Evolutionary conservation across 1,140 invertebrate genomes (phyloP), one percentile per base, ranked within the genome.

Genomic region (Bombus waltoni): DNA sequence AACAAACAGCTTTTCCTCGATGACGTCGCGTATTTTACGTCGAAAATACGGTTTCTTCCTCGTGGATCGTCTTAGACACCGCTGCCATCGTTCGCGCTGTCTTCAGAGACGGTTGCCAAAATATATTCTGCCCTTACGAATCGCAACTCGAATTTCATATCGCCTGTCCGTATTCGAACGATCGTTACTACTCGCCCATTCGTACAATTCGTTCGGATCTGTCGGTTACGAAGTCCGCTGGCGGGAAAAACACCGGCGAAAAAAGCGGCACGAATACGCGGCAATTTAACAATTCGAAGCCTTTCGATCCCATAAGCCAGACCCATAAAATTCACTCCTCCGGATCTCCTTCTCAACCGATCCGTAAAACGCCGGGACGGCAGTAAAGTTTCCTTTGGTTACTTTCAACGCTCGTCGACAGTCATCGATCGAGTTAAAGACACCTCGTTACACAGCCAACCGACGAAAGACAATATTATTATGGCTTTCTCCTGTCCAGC

Each of bases 401-500:
- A 35, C 68, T 81, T 81, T 81, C 68, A 28, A 42, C 35, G 68
- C 10, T 72, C 35, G 35, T 81, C 68, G 68, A 40, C 15, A 28
- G 38, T 81, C 79, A 28, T 72, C 11, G 38, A 59, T 35, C 47
- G 79, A 72, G 35, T 22, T 35, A 25, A 53, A 25, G 32, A 62
- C n/a, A 25, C 62, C 38, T 82, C 62, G 18, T 83, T 75, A n/a
- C 28, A 35, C 32, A 25, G 18, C 6, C 13, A 8, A 11, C 10
- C 70, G 53, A 73, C 40, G 53, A 74, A 59, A 35, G 62, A 75
- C 73, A 35, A 76, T 76, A 57, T 85, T 85, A 85, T 85, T 76
- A 77, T 74, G 86, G 88, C 90, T 90, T 90, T 91, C 89, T 73
- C 90, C 38, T 28, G 74, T 72, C 0, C 3, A 53, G 28, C 32